Evolutionary conservation across 2,888 invertebrate genomes (phyloP), one percentile per base, ranked within the genome.

Genomic region (Cremastinae sp.): DNA sequence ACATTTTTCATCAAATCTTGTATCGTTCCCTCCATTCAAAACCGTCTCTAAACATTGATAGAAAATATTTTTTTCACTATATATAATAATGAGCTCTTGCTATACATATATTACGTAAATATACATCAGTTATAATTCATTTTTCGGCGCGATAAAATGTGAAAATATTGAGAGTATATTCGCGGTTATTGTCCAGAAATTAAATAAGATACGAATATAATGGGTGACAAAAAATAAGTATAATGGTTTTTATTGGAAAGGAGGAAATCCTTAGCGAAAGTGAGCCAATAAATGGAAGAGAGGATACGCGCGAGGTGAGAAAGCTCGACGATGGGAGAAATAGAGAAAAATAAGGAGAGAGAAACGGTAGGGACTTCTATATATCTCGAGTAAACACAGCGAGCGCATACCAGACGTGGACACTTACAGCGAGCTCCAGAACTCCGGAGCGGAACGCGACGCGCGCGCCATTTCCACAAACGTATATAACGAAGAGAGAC

Each of bases 381-480:
- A 86, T 84, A 85, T 85, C 78, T 80, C 81, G 77, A 79, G 72
- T 78, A 75, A 83, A 82, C 83, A 85, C 81, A 82, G 80, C 75
- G 76, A 71, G 53, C 81, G 78, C 86, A 85, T 85, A 86, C 85
- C 86, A 84, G 84, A 82, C 82, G 82, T 78, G 84, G 82, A 86
- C 86, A 85, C 85, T 85, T 85, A 84, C 82, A 85, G 84, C 82
- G 65, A 14, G 81, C 74, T 66, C 76, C 69, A 28, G 28, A 28
- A 61, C 76, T 73, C 68, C 59, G 76, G 76, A 73, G 73, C 76
- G 56, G n/a, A 70, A 45, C 68, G 68, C 53, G 72, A 34, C 66
- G 58, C 36, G 10, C 12, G 4, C 14, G 14, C 14, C 1, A 45
- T 45, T 5, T 45, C 10, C 14, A 45, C 12, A 45, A 8, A 28